Evolutionary conservation across 2,113 vertebrate genomes (phyloP).

Genomic region (Ictalurus punctatus): DNA sequence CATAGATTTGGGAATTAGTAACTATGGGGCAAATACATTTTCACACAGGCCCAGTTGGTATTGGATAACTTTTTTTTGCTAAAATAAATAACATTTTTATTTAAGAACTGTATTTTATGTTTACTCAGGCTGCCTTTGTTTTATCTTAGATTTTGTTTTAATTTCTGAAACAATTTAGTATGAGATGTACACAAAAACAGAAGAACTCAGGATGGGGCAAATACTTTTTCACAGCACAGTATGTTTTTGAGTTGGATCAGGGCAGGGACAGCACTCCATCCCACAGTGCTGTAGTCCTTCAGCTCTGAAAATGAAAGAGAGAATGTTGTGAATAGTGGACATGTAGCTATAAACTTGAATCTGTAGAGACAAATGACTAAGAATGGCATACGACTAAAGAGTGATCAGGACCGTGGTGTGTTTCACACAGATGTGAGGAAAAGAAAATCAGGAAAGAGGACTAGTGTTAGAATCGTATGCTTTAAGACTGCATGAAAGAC

Average conservation of each 20-base stretch:
- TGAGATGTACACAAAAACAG: too few relatives aligned
- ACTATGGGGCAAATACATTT: too few relatives aligned
- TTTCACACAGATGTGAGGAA: background rate
- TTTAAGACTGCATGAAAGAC: conserved; percentile 30
- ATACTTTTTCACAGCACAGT: too few relatives aligned
- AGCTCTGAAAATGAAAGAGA: background rate
- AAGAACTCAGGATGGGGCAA: too few relatives aligned
- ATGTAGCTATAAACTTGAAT: background rate
- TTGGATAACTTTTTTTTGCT: too few relatives aligned
- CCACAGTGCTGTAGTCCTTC: background rate
- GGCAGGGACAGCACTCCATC: background rate
- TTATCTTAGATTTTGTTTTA: too few relatives aligned
- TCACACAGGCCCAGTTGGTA: too few relatives aligned
- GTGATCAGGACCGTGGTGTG: background rate
- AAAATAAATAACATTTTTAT: too few relatives aligned
- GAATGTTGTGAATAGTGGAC: background rate
- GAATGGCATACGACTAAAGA: background rate
- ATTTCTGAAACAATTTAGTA: too few relatives aligned
- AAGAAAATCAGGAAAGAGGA: background rate
- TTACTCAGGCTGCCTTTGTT: too few relatives aligned
- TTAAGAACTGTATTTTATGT: too few relatives aligned
- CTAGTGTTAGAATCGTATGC: background rate
- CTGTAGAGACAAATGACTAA: background rate
- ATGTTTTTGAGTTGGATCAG: background rate
- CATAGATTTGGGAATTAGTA: too few relatives aligned